Evolutionary conservation across 2,888 invertebrate genomes (phyloP).

Genomic region (Tromatobia lineatoria): DNA sequence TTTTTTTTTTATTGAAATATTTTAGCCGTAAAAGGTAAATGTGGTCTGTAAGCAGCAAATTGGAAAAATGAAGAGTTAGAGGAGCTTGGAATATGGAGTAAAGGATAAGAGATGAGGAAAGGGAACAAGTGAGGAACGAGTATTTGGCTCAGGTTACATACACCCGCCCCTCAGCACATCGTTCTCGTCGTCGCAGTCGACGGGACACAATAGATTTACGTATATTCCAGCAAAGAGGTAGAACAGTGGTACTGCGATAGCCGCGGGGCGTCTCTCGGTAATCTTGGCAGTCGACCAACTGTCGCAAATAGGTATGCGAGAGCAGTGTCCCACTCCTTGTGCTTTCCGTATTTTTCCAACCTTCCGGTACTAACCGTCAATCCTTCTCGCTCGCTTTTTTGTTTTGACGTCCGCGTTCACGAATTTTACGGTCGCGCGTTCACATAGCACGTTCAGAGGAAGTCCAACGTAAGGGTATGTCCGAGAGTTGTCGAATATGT

Average conservation of each 20-base stretch:
- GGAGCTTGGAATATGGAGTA: slow-evolving; percentile 47
- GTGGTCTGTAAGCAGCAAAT: slow-evolving; percentile 53
- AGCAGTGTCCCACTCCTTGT: slow-evolving; percentile 6
- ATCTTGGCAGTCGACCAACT: slow-evolving; percentile 83
- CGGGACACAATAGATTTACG: slow-evolving; percentile 83
- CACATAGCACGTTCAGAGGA: slow-evolving; percentile 19
- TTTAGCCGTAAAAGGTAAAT: slow-evolving; percentile 46
- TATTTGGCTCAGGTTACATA: slow-evolving; percentile 64
- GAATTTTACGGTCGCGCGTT: slow-evolving; percentile 62
- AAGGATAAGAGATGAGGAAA: slow-evolving; percentile 39
- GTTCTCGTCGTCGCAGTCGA: slow-evolving; percentile 49
- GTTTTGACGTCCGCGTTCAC: slow-evolving; percentile 33
- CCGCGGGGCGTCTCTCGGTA: slow-evolving; percentile 76
- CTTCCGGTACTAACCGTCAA: slow-evolving; percentile 37
- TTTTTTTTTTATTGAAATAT: slow-evolving; percentile 45
- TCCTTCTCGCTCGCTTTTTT: slow-evolving; percentile 14
- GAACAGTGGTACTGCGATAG: slow-evolving; percentile 80
- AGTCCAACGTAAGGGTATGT: slow-evolving; percentile 9
- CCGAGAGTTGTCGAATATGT: slow-evolving; percentile 22
- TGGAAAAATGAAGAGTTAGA: slow-evolving; percentile 30
- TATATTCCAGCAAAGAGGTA: slow-evolving; percentile 80
- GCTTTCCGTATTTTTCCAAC: slow-evolving; percentile 30
- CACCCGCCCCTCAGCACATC: slow-evolving; percentile 44
- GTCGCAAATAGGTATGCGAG: slow-evolving; percentile 81
- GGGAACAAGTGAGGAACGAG: slow-evolving; percentile 32